Evolutionary conservation across 1,140 invertebrate genomes (phyloP).

Genomic region (Hyles vespertilio): DNA sequence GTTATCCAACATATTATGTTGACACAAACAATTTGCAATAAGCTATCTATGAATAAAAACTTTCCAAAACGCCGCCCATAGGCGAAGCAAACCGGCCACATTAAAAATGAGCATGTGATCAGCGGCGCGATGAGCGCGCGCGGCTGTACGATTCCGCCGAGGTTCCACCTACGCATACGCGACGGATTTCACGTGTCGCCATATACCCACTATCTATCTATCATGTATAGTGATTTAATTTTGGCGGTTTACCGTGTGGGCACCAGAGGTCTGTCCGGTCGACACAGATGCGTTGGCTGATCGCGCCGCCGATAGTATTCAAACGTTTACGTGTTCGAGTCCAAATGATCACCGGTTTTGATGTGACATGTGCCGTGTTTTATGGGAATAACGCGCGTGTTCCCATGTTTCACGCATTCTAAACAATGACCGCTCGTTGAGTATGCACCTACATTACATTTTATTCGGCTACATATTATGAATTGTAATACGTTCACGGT

Average conservation of each 20-base stretch:
- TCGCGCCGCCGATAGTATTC: conserved; percentile 52
- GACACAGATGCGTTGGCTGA: conserved; percentile 51
- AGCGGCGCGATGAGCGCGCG: background rate
- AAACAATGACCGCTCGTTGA: too few relatives aligned
- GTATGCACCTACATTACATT: too few relatives aligned
- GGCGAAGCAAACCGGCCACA: conserved; percentile 11
- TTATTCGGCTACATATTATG: too few relatives aligned
- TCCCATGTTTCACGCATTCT: too few relatives aligned
- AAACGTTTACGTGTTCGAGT: conserved; percentile 38
- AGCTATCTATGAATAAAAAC: background rate
- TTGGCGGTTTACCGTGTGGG: conserved; percentile 44
- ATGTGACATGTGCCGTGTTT: conserved; percentile 1
- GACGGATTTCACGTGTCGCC: conserved; percentile 34
- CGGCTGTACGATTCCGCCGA: conserved; percentile 5
- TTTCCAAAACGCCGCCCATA: conserved; percentile 15
- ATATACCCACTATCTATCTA: conserved; percentile 14
- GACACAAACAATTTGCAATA: too few relatives aligned
- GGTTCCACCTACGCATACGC: conserved; percentile 32
- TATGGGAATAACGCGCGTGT: too few relatives aligned
- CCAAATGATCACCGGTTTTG: conserved; percentile 22
- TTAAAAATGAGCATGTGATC: conserved; percentile 10
- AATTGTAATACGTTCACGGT: too few relatives aligned
- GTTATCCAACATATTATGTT: too few relatives aligned
- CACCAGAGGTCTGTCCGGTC: conserved; percentile 59
- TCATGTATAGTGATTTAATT: conserved; percentile 33